Percentiles rank a stretch among this genome's conserved stretches.
phyloP scores from a whole-genome alignment of 2,113 vertebrate species.

The Mesoclemmys tuberculata region DNA sequence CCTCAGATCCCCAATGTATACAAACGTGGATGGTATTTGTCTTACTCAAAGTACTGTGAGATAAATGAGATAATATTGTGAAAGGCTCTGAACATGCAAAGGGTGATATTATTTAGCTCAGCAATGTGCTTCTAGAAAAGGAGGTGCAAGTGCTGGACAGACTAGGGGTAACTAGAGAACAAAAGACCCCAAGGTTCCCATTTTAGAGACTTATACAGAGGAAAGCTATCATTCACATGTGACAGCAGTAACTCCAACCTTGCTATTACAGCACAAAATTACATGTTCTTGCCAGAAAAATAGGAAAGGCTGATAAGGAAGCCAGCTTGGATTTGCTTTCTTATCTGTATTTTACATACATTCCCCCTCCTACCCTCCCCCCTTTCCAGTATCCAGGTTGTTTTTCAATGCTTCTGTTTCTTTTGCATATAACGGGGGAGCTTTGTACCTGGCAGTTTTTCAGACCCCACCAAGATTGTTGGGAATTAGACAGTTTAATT shows the following conservation, averaged over 20 bases:
- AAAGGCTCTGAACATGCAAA: neutral
- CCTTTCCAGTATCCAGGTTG: conserved; percentile 32
- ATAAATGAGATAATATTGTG: neutral
- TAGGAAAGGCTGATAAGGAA: conserved; percentile 72
- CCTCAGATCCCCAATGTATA: neutral
- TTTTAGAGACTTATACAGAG: conserved; percentile 58
- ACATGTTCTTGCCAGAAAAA: conserved; percentile 69
- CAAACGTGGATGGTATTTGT: neutral
- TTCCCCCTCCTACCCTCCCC: conserved; percentile 34
- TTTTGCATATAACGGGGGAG: conserved; percentile 37
- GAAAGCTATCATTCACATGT: conserved; percentile 64
- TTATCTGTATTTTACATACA: conserved; percentile 77
- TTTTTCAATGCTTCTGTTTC: conserved; percentile 3
- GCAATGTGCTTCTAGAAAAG: neutral
- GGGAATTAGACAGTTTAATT: conserved; percentile 12
- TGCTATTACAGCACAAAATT: conserved; percentile 74
- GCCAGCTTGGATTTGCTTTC: conserved; percentile 75
- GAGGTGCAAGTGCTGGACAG: conserved; percentile 31
- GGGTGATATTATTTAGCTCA: conserved; percentile 17
- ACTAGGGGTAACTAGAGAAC: neutral
- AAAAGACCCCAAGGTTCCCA: conserved; percentile 64
- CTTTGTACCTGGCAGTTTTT: neutral
- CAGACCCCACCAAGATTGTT: neutral
- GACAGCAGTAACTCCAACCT: conserved; percentile 75
- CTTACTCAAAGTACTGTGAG: neutral